Base-by-base conservation (phyloP, 2,113 vertebrate species). In the Chaetura pelagica region DNA sequence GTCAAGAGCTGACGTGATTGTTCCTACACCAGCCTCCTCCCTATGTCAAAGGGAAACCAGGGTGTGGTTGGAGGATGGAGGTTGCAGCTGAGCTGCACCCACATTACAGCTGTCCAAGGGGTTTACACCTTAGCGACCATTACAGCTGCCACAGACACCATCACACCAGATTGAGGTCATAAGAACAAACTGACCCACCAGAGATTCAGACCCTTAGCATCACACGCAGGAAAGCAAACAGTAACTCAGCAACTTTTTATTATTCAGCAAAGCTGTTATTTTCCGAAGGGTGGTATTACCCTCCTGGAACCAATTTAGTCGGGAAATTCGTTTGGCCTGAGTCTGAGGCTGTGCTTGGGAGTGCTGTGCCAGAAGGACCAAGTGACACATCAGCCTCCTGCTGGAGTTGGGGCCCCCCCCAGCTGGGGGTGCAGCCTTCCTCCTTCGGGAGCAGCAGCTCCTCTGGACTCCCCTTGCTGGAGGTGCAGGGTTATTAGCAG, bases 401-500 rank as follows among this genome's bases (percentile, higher is more conserved):
- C 0, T 6, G 59, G 35, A 34, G 10, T 8, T 4, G 6, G 27
- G 2, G 3, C 22, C 14, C 15, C 38, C 8, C 22, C 5, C 9
- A 5, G 17, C 32, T 1, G 7, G 11, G n/a, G 4, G 0, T 32
- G 10, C 12, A 17, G 20, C 7, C 2, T 15, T 38, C 54, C 42
- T 62, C 34, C 73, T 51, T 20, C 4, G 1, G 38, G 38, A 38
- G 44, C 42, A 22, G n/a, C 22, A 34, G 9, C 32, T 55, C 51
- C 42, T 10, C 7, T 3, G 32, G 42, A 15, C 20, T 42, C 13
- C 67, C 7, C 18, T 0, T 12, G 73, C 52, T 19, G 85, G 79
- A 66, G 72, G 57, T 48, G 2, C 52, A 6, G 81, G 48, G 58
- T 7, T 55, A 14, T 3, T 4, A 69, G 54, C 52, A 66, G 61